phyloP scores from a whole-genome alignment of 2,888 invertebrate genomes.

The Galerucella pusilla region DNA sequence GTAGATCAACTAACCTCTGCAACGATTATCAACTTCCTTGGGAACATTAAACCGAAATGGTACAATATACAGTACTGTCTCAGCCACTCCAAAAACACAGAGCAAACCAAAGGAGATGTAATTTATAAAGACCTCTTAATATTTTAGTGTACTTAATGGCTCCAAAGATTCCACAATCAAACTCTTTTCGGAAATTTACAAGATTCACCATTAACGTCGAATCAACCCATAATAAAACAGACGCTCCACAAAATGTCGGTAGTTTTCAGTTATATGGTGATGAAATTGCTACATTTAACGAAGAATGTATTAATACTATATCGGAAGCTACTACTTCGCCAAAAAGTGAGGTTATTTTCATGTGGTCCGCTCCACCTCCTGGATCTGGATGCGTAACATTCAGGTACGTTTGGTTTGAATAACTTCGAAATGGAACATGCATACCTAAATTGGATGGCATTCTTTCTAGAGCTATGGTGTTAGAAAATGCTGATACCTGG shows the following conservation, averaged over 20 bases:
- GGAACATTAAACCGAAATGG: too few relatives aligned
- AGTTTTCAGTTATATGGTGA: constrained; percentile 78
- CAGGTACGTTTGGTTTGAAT: constrained; percentile 69
- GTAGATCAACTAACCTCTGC: too few relatives aligned
- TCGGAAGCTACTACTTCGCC: constrained; percentile 81
- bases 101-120: neutral
- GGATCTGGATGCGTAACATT: constrained; percentile 89
- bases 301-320: constrained; percentile 86
- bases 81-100: neutral
- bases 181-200: constrained; percentile 77
- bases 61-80: neutral
- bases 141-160: constrained; percentile 64
- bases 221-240: constrained; percentile 67
- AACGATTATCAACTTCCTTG: too few relatives aligned
- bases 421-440: too few relatives aligned
- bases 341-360: constrained; percentile 86
- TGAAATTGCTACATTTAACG: constrained; percentile 76
- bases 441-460: too few relatives aligned
- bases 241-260: constrained; percentile 72
- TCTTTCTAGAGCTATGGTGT: constrained; percentile 80
- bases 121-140: neutral
- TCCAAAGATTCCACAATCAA: constrained; percentile 57
- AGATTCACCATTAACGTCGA: constrained; percentile 83
- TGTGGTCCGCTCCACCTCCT: constrained; percentile 90
- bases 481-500: constrained; percentile 84